Evolutionary conservation across 2,113 vertebrate genomes (phyloP).

Genomic region (Rhynchomys soricoides): DNA sequence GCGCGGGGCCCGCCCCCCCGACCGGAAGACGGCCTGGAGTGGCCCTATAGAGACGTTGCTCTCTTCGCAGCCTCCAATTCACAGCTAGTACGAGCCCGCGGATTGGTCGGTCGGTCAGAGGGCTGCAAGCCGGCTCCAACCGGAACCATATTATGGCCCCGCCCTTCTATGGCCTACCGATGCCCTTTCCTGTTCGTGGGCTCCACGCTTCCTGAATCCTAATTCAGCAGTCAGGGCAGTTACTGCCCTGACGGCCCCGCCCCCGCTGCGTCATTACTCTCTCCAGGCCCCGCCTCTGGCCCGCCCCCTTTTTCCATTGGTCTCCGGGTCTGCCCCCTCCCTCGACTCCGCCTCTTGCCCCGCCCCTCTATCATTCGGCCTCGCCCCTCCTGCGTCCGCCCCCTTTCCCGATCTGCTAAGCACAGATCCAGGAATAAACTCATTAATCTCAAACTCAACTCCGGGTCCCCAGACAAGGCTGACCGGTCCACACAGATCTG

Average conservation of each 20-base stretch:
- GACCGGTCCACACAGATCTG: neutral
- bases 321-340: neutral
- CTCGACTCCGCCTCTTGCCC: neutral
- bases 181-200: no score
- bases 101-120: constrained; percentile 54
- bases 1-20: neutral
- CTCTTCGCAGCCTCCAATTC: neutral
- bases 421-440: neutral
- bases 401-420: neutral
- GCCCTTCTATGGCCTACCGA: neutral
- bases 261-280: neutral
- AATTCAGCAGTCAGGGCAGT: neutral
- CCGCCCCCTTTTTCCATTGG: neutral
- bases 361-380: neutral
- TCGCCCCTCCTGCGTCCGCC: neutral
- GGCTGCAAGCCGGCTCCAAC: neutral
- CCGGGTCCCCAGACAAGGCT: neutral
- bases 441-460: neutral
- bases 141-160: neutral
- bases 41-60: constrained; percentile 47
- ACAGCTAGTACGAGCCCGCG: neutral
- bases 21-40: neutral
- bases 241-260: no score
- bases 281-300: neutral
- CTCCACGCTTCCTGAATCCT: neutral